phyloP scores from a whole-genome alignment of 2,797 vertebrate species.

The Diceros bicornis region DNA sequence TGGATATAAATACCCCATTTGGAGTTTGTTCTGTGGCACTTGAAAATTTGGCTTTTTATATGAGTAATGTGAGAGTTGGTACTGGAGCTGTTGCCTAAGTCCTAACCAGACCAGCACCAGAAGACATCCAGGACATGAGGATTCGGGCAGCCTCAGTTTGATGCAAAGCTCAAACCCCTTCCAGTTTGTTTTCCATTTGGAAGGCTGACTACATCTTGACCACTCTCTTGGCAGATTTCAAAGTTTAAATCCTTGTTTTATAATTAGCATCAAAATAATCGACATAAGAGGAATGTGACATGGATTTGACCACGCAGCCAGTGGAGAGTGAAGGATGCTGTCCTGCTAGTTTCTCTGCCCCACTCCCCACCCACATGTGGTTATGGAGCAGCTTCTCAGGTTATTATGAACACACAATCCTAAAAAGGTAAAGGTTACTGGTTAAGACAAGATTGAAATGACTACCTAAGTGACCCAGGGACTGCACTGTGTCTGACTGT shows the following conservation, averaged over 20 bases:
- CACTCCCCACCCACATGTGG: rapidly evolving
- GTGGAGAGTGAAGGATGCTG: background rate
- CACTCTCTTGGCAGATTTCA: slow-evolving; percentile 55
- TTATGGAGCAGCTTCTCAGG: background rate
- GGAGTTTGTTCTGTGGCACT: background rate
- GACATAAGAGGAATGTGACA: background rate
- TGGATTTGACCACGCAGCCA: background rate
- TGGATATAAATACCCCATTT: background rate
- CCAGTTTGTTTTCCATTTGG: slow-evolving; percentile 69
- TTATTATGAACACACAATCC: background rate
- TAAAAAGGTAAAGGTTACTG: slow-evolving; percentile 15
- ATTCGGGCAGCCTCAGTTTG: background rate
- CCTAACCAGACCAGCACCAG: background rate
- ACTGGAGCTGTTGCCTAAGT: background rate
- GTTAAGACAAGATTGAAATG: slow-evolving; percentile 49
- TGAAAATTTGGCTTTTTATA: background rate
- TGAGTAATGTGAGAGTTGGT: background rate
- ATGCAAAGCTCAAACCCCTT: slow-evolving; percentile 12
- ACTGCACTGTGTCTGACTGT: background rate
- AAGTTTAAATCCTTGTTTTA: slow-evolving; percentile 73
- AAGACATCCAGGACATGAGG: background rate
- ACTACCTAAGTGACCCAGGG: background rate
- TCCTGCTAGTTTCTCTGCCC: background rate
- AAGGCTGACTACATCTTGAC: slow-evolving; percentile 60
- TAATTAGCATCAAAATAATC: slow-evolving; percentile 70